These are phyloP conservation scores for Epinotia nisella DNA, from an alignment of 2,888 invertebrate species.

Conservation along the genomic window DNA sequence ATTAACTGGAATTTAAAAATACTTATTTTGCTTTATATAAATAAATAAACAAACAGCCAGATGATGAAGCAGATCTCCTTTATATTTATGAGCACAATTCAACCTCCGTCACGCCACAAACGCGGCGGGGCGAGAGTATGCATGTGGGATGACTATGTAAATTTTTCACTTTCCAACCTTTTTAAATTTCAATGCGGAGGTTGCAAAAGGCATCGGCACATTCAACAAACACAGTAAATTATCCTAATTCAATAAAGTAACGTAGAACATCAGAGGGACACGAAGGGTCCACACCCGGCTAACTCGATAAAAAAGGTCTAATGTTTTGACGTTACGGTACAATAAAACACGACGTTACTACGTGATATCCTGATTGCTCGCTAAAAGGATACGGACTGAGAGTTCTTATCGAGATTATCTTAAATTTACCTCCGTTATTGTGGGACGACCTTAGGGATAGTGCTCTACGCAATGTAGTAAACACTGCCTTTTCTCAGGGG, in stretches of 20 bases:
- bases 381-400: constrained; percentile 43
- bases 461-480: constrained; percentile 20
- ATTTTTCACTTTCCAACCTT: constrained; percentile 44
- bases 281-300: constrained; percentile 58
- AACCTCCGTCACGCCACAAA: constrained; percentile 39
- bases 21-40: not conserved
- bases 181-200: constrained; percentile 43
- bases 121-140: constrained; percentile 35
- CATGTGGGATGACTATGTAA: constrained; percentile 45
- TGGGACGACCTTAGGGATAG: constrained; percentile 6
- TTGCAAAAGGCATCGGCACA: constrained; percentile 56
- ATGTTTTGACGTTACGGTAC: constrained; percentile 61
- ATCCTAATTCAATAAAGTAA: constrained; percentile 71
- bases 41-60: constrained; percentile 26
- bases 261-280: constrained; percentile 53
- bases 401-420: constrained; percentile 39
- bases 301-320: constrained; percentile 70
- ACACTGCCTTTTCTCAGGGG: constrained; percentile 29
- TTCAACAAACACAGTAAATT: constrained; percentile 73
- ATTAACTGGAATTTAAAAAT: constrained; percentile 9
- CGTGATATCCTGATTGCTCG: constrained; percentile 46
- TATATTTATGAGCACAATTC: constrained; percentile 45
- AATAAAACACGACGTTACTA: constrained; percentile 55
- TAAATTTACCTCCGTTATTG: constrained; percentile 31
- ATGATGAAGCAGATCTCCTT: constrained; percentile 40